Evolutionary conservation across 2,888 invertebrate genomes (phyloP), one percentile per base, ranked within the genome.

Genomic region (Melanostoma scalare): DNA sequence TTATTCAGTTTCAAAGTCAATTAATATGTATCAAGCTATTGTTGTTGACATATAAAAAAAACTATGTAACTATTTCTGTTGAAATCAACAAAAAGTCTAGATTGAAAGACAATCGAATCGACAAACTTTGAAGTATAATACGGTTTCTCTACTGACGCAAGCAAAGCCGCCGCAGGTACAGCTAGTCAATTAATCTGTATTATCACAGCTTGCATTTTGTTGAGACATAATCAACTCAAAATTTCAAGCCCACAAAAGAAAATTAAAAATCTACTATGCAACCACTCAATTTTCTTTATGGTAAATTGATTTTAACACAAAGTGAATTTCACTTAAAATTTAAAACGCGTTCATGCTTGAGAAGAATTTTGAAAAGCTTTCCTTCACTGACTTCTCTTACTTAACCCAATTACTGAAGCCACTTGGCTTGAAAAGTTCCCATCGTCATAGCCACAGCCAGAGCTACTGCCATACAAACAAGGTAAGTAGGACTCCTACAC

Each of bases 401-500:
- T 78, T 74, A 78, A 82, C 78, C 56, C 73, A 78, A 73, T 82
- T 78, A 78, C 55, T 53, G 55, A 46, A 30, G 30, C 33, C 42
- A 55, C 42, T 48, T 58, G 48, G 44, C 6, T 9, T n/a, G 8
- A 69, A 50, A 40, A 9, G 61, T 82, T 82, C 73, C 81, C 81
- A 81, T 60, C 58, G 69, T 30, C 8, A 9, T 42, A 3, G 8
- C n/a, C 53, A 35, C 5, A 5, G 10, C 44, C 20, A 46, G 6
- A 4, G 61, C 20, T 30, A 42, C 52, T 33, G 9, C n/a, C n/a
- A n/a, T n/a, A 20, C 20, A 6, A 42, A 61, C 56, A 36, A 61
- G 56, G 77, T 52, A 36, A 48, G n/a, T 52, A 80, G 80, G 76
- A 72, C 78, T 77, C 81, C 81, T 52, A 69, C 82, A 61, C 80